A percentile compares a stretch with the other conserved stretches of the same genome.
Conservation (phyloP, 2,888 invertebrate genomes). For the Erebia palarica region DNA sequence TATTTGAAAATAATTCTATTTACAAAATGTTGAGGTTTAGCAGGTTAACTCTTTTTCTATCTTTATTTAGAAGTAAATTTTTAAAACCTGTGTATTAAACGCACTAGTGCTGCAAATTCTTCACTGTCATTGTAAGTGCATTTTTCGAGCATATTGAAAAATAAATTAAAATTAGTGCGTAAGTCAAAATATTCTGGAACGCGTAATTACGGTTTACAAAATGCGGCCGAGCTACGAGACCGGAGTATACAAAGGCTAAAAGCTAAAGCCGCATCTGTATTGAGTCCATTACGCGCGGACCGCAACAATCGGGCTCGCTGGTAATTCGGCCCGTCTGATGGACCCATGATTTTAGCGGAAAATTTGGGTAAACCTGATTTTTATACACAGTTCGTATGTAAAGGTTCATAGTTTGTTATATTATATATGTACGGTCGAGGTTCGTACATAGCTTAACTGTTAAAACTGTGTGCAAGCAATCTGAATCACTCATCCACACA, state of each 20-base stretch:
- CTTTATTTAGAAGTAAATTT: too few relatives aligned
- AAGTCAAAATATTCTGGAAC: slow-evolving; percentile 35
- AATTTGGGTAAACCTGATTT: slow-evolving; percentile 7
- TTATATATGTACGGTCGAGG: too few relatives aligned
- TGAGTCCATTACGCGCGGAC: slow-evolving; percentile 74
- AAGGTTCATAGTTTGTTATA: too few relatives aligned
- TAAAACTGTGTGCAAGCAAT: too few relatives aligned
- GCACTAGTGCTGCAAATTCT: too few relatives aligned
- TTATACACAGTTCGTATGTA: not conserved
- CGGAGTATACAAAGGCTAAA: slow-evolving; percentile 78
- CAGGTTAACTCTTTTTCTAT: too few relatives aligned
- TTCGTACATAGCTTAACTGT: too few relatives aligned
- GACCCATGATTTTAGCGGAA: slow-evolving; percentile 26
- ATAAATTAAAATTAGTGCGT: not conserved
- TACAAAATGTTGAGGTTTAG: too few relatives aligned
- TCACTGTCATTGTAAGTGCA: too few relatives aligned
- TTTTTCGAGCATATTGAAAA: not conserved
- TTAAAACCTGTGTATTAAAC: too few relatives aligned
- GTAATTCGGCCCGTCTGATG: slow-evolving; percentile 58
- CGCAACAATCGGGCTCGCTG: slow-evolving; percentile 69
- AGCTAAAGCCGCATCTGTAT: slow-evolving; percentile 79
- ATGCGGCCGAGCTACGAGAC: slow-evolving; percentile 43
- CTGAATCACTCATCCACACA: too few relatives aligned
- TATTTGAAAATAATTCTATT: too few relatives aligned
- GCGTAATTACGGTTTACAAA: slow-evolving; percentile 41